These are phyloP conservation scores for Theristus sp. DNA, from an alignment of 2,888 invertebrate species.

Conservation along the genomic window DNA sequence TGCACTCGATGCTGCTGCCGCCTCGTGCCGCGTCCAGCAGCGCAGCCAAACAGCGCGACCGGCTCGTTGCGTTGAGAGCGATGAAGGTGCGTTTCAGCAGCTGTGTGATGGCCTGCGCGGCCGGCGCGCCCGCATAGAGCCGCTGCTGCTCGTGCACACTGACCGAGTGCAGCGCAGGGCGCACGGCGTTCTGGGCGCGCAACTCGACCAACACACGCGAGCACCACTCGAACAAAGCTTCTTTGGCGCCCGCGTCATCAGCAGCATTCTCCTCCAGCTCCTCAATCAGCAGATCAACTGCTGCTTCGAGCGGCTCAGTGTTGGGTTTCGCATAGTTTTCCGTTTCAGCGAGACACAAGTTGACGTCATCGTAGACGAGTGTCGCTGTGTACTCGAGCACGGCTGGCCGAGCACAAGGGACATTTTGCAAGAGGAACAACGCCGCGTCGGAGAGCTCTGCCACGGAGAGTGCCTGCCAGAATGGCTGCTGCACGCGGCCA, in stretches of 20 bases:
- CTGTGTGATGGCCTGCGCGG: not conserved
- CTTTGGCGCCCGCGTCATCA: not conserved
- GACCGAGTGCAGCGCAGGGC: not conserved
- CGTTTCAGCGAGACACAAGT: no score
- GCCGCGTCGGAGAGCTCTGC: no score
- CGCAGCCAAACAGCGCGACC: not conserved
- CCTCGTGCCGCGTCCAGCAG: not conserved
- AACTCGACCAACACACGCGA: not conserved
- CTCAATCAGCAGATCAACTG: not conserved
- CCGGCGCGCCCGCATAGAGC: not conserved
- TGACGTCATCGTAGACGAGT: no score
- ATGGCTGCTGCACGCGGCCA: no score
- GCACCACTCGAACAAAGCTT: not conserved
- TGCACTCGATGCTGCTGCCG: not conserved
- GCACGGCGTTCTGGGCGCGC: not conserved
- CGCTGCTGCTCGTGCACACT: not conserved
- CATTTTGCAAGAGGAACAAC: no score
- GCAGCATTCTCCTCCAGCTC: not conserved
- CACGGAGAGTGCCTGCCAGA: no score
- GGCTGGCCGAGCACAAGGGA: no score
- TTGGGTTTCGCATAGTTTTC: no score
- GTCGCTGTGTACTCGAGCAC: no score
- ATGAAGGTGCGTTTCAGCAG: not conserved
- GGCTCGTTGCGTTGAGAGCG: not conserved
- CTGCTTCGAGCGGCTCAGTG: not conserved